phyloP scores from a whole-genome alignment of 2,797 vertebrate species.

The Characodon lateralis region DNA sequence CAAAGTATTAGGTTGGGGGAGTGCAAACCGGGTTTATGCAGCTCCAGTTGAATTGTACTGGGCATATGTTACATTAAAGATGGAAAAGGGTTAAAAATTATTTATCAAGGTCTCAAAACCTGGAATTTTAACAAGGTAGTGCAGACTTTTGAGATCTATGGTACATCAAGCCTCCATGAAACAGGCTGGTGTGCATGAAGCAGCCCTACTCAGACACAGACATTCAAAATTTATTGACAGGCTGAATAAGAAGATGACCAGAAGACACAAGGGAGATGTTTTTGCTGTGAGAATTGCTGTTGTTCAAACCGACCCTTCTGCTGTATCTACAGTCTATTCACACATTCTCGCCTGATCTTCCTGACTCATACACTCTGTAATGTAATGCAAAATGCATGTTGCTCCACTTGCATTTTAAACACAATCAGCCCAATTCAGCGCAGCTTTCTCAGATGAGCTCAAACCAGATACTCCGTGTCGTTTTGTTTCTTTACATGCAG shows the following conservation, averaged over 20 bases:
- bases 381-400: conserved; percentile 75
- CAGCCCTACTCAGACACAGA: conserved; percentile 18
- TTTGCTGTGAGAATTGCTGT: conserved; percentile 20
- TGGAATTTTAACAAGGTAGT: background rate
- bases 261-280: background rate
- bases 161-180: conserved; percentile 34
- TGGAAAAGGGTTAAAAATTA: background rate
- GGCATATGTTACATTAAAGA: background rate
- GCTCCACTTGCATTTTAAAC: conserved; percentile 78
- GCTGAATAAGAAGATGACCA: conserved; percentile 18
- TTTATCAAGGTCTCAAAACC: background rate
- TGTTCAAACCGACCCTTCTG: conserved; percentile 26
- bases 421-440: conserved; percentile 57
- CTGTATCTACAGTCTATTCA: conserved; percentile 31
- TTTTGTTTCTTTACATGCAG: conserved; percentile 70
- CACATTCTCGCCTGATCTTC: conserved; percentile 54
- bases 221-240: conserved; percentile 22
- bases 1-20: background rate
- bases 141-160: background rate
- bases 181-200: conserved; percentile 17
- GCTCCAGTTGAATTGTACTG: background rate
- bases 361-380: conserved; percentile 68
- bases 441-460: conserved; percentile 60
- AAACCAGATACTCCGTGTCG: conserved; percentile 70
- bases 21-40: background rate